Conservation (phyloP, 2,113 vertebrate species). For the Cnemophilus loriae region DNA sequence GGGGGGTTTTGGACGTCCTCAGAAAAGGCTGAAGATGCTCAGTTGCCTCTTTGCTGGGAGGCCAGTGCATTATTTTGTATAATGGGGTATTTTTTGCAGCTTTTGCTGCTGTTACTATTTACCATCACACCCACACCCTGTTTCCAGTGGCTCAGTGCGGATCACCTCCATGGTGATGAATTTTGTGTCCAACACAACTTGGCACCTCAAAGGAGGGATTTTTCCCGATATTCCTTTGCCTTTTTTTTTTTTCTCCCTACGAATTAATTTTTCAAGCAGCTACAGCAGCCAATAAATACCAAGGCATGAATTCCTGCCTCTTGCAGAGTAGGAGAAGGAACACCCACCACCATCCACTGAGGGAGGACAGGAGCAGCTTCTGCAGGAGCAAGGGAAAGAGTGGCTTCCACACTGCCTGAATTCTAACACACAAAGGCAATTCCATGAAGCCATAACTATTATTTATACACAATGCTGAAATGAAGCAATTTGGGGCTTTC, state of each 20-base stretch:
- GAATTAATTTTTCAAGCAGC: not conserved
- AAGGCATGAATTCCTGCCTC: not conserved
- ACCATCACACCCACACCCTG: not conserved
- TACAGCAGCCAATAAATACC: not conserved
- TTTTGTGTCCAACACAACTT: not conserved
- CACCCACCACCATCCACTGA: not conserved
- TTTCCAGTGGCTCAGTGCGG: not conserved
- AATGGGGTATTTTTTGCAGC: not conserved
- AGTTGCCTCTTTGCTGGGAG: not conserved
- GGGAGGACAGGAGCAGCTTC: not conserved
- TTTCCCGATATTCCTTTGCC: not conserved
- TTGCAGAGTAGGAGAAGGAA: not conserved
- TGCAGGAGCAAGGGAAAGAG: not conserved
- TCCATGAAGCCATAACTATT: not conserved
- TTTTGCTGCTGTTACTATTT: not conserved
- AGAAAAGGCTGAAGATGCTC: not conserved
- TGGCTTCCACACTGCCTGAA: not conserved
- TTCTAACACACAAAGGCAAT: not conserved
- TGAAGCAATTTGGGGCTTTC: not conserved
- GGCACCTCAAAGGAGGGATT: not conserved
- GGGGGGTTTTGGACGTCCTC: not conserved
- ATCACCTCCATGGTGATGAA: not conserved
- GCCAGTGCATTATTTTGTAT: not conserved
- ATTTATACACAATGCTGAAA: not conserved
- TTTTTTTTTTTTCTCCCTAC: rapidly evolving